Base-by-base conservation (phyloP, 37 sponge, comb jelly and placozoan species). In the Chondrosia reniformis region DNA sequence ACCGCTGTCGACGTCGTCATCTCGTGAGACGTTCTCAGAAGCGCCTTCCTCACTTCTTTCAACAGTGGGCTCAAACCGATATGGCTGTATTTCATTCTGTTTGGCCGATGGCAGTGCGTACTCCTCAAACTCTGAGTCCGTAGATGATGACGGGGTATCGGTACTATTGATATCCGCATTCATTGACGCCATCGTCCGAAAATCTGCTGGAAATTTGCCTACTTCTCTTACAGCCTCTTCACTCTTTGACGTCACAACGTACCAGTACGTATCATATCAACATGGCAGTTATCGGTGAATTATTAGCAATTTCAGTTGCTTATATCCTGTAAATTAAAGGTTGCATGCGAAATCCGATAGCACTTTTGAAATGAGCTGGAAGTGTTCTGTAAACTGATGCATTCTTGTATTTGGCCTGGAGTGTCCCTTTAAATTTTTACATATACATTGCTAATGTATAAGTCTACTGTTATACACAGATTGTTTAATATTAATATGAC, bases 341-440 rank as follows among this genome's bases (percentile, higher is more conserved):
- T 27, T 22, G 52, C 15, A 49, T 49, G 52, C 52, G 15, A 49
- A 49, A 49, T 19, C 52, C 63, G 9, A n/a, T 27, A 62, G 28
- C 27, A 25, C 25, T 62, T 62, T n/a, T 62, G 63, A 62, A 62
- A 62, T 62, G 27, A 62, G 63, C 63, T 27, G 8, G 63, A 25
- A n/a, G 24, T 27, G 27, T 62, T 62, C 9, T 22, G 24, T 62
- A 25, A 62, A 24, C 17, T 62, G 24, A 62, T 22, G 17, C 27
- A 12, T 9, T 27, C 27, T 62, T n/a, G 28, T 62, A n/a, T n/a
- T 62, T 62, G 17, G 28, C 17, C 63, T 22, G 63, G 63, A 62
- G 63, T 62, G 63, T 62, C 63, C 63, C 63, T 62, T 62, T 62
- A 62, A 62, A 12, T 25, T 62, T 12, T 22, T 62, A n/a, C n/a